Percentiles rank a stretch among this genome's conserved stretches.
Evolutionary conservation across 2,797 vertebrate species (phyloP).

Genomic region (Myotis daubentonii): DNA sequence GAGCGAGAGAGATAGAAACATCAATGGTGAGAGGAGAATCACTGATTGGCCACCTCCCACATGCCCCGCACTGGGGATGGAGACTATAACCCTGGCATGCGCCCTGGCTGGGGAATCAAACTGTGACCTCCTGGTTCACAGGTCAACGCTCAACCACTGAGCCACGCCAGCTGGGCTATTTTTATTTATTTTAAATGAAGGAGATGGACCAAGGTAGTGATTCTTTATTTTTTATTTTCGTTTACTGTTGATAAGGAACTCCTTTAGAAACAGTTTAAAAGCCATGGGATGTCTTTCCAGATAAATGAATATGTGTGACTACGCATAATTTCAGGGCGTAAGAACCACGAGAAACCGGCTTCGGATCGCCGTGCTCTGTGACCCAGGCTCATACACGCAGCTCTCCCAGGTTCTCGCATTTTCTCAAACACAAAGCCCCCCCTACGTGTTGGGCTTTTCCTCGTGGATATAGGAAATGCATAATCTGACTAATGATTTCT

Average conservation of each 20-base stretch:
- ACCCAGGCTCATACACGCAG: not conserved
- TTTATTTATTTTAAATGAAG: constrained; percentile 13
- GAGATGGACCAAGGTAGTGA: not conserved
- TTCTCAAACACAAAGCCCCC: constrained; percentile 31
- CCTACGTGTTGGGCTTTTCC: constrained; percentile 42
- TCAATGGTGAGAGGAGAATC: too few species aligned
- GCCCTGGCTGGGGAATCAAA: too few species aligned
- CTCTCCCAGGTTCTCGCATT: not conserved
- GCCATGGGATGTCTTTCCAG: not conserved
- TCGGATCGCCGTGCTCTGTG: not conserved
- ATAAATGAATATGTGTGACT: not conserved
- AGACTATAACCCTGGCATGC: too few species aligned
- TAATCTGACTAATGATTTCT: constrained; percentile 77
- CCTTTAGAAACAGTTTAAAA: constrained; percentile 18
- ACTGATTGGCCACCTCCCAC: too few species aligned
- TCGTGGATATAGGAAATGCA: constrained; percentile 55
- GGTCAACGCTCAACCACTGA: too few species aligned
- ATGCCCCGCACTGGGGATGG: too few species aligned
- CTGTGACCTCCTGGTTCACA: too few species aligned
- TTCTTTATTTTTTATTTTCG: constrained; percentile 2
- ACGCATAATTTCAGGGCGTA: not conserved
- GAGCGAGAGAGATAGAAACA: too few species aligned
- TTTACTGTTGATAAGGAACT: not conserved
- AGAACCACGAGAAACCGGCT: not conserved
- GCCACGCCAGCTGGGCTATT: too few species aligned